Conservation (phyloP, 1,140 invertebrate species). For the Drosophila suzukii region DNA sequence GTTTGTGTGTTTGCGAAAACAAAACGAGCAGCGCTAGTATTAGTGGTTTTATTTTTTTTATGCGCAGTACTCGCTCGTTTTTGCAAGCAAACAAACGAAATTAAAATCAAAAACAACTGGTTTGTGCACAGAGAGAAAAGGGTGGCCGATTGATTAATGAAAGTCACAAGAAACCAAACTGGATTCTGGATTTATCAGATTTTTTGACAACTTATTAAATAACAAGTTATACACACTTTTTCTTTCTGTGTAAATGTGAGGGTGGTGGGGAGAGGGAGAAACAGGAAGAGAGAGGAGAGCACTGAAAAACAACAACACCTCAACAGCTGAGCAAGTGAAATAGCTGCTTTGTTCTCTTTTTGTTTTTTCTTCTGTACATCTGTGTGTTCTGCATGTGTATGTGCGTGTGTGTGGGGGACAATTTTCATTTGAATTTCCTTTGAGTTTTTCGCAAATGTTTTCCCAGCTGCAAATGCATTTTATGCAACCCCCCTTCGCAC, state of each 20-base stretch:
- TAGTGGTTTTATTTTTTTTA: constrained; percentile 54
- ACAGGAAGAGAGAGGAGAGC: constrained; percentile 1
- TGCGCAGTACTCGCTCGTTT: constrained; percentile 53
- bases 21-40: constrained; percentile 24
- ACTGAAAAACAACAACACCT: constrained; percentile 53
- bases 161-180: background rate
- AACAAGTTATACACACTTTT: background rate
- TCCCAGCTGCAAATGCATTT: constrained; percentile 28
- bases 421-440: constrained; percentile 49
- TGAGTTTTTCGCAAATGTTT: constrained; percentile 26
- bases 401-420: constrained; percentile 24
- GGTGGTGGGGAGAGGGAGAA: background rate
- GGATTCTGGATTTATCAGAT: no score
- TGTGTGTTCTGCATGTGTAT: constrained; percentile 7
- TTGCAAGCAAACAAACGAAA: constrained; percentile 52
- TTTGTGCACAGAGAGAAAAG: constrained; percentile 8
- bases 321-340: constrained; percentile 74
- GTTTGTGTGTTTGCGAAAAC: constrained; percentile 9
- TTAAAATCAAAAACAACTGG: constrained; percentile 63
- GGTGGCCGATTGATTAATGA: background rate
- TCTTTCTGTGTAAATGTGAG: background rate
- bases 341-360: constrained; percentile 39
- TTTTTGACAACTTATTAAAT: background rate
- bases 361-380: background rate
- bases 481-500: constrained; percentile 16